Evolutionary conservation across 2,888 invertebrate species (phyloP).

Genomic region (Caenorhabditis macrosperma): DNA sequence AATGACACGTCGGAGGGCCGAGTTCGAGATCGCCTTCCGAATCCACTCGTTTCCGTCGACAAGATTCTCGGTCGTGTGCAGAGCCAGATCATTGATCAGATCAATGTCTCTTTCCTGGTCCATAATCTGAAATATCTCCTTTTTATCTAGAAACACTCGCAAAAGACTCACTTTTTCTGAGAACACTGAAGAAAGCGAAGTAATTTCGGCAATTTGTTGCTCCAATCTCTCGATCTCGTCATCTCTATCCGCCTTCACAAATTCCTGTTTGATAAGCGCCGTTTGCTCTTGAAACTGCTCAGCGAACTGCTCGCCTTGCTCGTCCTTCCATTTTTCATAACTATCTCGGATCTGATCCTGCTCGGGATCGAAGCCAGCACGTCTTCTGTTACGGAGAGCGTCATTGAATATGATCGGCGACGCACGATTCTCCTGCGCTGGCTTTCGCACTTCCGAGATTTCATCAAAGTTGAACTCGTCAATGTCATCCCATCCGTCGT

Average conservation of each 20-base stretch:
- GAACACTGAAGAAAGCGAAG: conserved; percentile 94
- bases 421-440: conserved; percentile 8
- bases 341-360: conserved; percentile 36
- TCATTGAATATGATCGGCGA: conserved; percentile 33
- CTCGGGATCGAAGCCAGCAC: conserved; percentile 18
- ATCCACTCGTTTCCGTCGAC: conserved; percentile 97
- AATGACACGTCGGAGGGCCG: conserved; percentile 94
- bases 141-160: not conserved
- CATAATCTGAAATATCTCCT: conserved; percentile 81
- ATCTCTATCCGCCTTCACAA: conserved; percentile 47
- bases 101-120: conserved; percentile 90
- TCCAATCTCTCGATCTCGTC: conserved; percentile 80
- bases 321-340: conserved; percentile 43
- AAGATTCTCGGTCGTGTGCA: conserved; percentile 94
- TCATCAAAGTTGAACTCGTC: conserved; percentile 23
- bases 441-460: not conserved
- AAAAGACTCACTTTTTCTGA: conserved; percentile 88
- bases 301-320: conserved; percentile 34
- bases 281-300: conserved; percentile 48
- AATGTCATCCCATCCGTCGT: conserved; percentile 45
- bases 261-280: conserved; percentile 29
- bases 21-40: conserved; percentile 94
- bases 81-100: conserved; percentile 90
- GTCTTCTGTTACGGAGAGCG: conserved; percentile 18
- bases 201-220: conserved; percentile 93